phyloP scores from a whole-genome alignment of 2,888 invertebrate species.

The Meteorus cinctellus region DNA sequence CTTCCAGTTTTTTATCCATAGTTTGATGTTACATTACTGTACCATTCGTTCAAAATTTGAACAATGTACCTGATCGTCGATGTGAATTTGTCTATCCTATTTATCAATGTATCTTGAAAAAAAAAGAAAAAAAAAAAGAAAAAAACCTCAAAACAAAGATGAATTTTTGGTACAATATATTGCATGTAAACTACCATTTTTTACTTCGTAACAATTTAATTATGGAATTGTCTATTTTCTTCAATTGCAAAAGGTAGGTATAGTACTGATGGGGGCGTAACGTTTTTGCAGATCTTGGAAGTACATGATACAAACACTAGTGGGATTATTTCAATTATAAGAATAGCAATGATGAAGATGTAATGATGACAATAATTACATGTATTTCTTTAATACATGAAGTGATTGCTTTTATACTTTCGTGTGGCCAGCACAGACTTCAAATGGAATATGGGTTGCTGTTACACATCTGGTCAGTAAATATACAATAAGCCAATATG shows the following conservation, averaged over 20 bases:
- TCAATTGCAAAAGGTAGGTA: neutral
- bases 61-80: neutral
- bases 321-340: neutral
- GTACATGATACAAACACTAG: neutral
- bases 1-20: neutral
- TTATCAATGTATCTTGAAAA: neutral
- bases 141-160: too few relatives aligned
- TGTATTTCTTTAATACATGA: neutral
- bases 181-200: neutral
- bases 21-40: neutral
- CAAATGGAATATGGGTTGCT: neutral
- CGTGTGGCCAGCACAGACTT: constrained; percentile 22
- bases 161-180: too few relatives aligned
- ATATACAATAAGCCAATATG: neutral
- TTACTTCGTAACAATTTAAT: neutral
- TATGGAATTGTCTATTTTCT: neutral
- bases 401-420: neutral
- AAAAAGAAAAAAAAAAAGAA: too few relatives aligned
- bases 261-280: neutral
- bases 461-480: neutral
- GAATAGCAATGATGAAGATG: neutral
- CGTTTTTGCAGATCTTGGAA: neutral
- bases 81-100: neutral
- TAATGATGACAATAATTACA: constrained; percentile 7
- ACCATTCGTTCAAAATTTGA: neutral